phyloP scores from a whole-genome alignment of 2,888 invertebrate genomes.

The Pediacus dermestoides region DNA sequence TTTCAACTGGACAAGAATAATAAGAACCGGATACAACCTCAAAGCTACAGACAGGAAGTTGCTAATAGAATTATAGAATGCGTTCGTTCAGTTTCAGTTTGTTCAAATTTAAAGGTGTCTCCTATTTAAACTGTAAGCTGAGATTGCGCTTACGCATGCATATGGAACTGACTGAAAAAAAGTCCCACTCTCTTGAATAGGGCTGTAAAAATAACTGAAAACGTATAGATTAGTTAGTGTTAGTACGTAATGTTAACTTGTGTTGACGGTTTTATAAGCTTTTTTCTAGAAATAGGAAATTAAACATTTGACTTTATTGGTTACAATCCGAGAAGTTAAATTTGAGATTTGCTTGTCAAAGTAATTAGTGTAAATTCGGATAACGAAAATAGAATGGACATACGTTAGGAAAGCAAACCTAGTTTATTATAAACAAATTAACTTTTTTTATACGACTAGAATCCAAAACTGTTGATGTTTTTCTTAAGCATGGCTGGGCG shows the following conservation, averaged over 20 bases:
- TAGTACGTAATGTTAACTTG: conserved; percentile 22
- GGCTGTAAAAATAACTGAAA: conserved; percentile 14
- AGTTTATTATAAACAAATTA: too few species aligned
- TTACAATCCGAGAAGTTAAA: too few species aligned
- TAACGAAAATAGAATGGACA: too few species aligned
- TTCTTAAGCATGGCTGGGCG: too few species aligned
- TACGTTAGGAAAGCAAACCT: too few species aligned
- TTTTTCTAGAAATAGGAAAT: background rate
- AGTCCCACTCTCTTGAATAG: conserved; percentile 4
- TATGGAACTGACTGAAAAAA: conserved; percentile 5
- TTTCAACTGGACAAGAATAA: conserved; percentile 4
- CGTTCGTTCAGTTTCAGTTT: conserved; percentile 11
- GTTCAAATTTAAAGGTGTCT: conserved; percentile 17
- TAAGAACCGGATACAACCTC: conserved; percentile 17
- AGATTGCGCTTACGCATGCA: conserved; percentile 5
- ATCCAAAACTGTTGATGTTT: too few species aligned
- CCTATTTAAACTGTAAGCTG: conserved; percentile 15
- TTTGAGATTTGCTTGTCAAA: too few species aligned
- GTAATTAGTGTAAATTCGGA: too few species aligned
- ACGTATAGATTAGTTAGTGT: conserved; percentile 19
- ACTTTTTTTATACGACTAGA: too few species aligned
- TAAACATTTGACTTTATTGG: too few species aligned
- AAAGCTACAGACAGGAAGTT: conserved; percentile 19
- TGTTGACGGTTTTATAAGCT: conserved; percentile 28
- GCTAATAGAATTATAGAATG: conserved; percentile 20